Evolutionary conservation across 2,888 invertebrate species (phyloP).

Genomic region (Entomobrya proxima): DNA sequence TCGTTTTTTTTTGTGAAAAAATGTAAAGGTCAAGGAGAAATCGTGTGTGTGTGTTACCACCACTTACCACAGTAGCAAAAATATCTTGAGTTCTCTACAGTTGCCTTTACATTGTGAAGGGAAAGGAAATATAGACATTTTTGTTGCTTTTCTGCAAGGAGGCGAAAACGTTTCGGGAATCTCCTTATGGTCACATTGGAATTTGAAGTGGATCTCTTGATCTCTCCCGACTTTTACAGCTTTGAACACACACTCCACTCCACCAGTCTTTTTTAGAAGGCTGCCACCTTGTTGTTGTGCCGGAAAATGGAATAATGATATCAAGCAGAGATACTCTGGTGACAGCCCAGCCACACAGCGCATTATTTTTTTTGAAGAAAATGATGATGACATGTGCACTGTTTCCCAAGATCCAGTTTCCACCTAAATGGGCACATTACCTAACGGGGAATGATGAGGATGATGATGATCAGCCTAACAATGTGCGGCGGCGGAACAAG

Average conservation of each 20-base stretch:
- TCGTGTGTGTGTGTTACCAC: too few relatives aligned
- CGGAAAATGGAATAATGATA: not conserved
- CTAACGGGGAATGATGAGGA: too few relatives aligned
- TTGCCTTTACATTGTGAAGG: not conserved
- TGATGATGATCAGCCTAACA: too few relatives aligned
- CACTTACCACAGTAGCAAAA: too few relatives aligned
- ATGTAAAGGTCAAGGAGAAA: too few relatives aligned
- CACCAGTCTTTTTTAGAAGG: too few relatives aligned
- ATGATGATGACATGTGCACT: not conserved
- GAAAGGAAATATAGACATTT: not conserved
- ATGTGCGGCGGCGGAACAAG: too few relatives aligned
- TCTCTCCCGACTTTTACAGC: not conserved
- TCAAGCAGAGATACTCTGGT: too few relatives aligned
- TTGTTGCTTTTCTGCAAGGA: too few relatives aligned
- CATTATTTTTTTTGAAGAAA: not conserved
- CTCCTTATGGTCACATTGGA: constrained; percentile 8
- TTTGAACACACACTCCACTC: too few relatives aligned
- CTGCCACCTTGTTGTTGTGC: not conserved
- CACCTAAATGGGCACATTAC: not conserved
- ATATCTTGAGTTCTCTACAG: too few relatives aligned
- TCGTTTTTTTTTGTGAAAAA: too few relatives aligned
- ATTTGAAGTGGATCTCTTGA: constrained; percentile 5
- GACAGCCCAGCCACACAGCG: not conserved
- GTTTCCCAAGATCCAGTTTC: not conserved
- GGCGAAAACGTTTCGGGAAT: not conserved